A percentile compares a stretch with the other conserved stretches of the same genome.
phyloP scores from a whole-genome alignment of 2,888 invertebrate genomes.

The Drosophila phalerata region DNA sequence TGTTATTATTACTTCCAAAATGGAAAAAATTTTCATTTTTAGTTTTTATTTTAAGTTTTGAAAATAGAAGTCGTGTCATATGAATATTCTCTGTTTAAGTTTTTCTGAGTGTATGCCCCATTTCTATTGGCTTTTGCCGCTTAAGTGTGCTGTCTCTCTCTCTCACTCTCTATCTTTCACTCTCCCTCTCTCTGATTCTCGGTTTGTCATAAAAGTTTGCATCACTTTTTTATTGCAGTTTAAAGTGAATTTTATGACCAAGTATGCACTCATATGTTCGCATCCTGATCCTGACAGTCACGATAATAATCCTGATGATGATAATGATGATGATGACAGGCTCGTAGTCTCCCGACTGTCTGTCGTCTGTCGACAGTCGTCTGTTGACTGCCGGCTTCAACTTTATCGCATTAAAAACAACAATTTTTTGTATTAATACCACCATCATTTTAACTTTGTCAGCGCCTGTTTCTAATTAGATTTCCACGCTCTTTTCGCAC shows the following conservation, averaged over 20 bases:
- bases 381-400: slow-evolving; percentile 27
- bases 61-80: too few relatives aligned
- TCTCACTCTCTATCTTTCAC: slow-evolving; percentile 1
- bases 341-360: slow-evolving; percentile 15
- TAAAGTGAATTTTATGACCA: slow-evolving; percentile 57
- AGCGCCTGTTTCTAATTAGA: slow-evolving; percentile 75
- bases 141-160: slow-evolving; percentile 46
- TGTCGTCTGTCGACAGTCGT: background rate
- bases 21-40: too few relatives aligned
- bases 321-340: slow-evolving; percentile 37
- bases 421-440: slow-evolving; percentile 39
- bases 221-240: slow-evolving; percentile 75
- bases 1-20: too few relatives aligned
- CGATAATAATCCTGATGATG: slow-evolving; percentile 34
- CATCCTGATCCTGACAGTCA: slow-evolving; percentile 38
- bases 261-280: slow-evolving; percentile 44
- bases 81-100: too few relatives aligned
- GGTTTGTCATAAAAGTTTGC: slow-evolving; percentile 47
- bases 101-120: slow-evolving; percentile 35
- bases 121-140: slow-evolving; percentile 44
- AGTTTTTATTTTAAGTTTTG: too few relatives aligned
- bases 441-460: slow-evolving; percentile 69
- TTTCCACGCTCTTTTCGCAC: slow-evolving; percentile 65
- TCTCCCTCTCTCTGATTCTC: background rate
- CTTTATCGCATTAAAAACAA: slow-evolving; percentile 56